Evolutionary conservation across 2,888 invertebrate species (phyloP), one percentile per base, ranked within the genome.

Genomic region (Lycophotia porphyrea): DNA sequence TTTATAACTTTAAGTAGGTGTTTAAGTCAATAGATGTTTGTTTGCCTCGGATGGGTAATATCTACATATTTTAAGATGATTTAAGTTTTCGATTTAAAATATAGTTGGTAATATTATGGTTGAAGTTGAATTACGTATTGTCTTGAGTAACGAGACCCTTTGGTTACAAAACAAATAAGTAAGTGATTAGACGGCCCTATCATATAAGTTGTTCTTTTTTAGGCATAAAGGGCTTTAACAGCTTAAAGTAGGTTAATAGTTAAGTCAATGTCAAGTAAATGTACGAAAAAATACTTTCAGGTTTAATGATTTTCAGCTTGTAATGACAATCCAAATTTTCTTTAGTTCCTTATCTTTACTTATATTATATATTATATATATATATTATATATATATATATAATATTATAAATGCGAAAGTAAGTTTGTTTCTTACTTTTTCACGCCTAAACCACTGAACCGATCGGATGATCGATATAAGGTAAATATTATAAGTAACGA

Each of bases 1-100:
- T 86, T 84, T 88, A 84, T 90, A 88, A 88, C 78, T 76, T 86
- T 87, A 87, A 89, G 87, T 86, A 86, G 87, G 84, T 84, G 74
- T 76, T 83, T 83, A 78, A 85, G 84, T 88, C 75, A 76, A 71
- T 78, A 61, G 72, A 80, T 80, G 74, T 82, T 82, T 84, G 78
- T 82, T 81, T 78, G 60, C 68, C 49, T 69, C 5, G 71, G 44
- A 70, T 31, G n/a, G 58, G 81, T 71, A 76, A 70, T 67, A 74
- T 67, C 39, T 76, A 39, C 55, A 71, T 80, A 70, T 66, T 80
- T 80, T 8, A 31, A 39, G 31, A 55, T 47, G 60, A 74, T 52
- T 66, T 61, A 60, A 44, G 39, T 52, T 67, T 44, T 36, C 8
- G 27, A 49, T 74, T 52, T 64, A 27, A 55, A 74, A 81, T 49